Base-by-base conservation (phyloP, 2,888 invertebrate genomes). In the Microctonus brassicae region DNA sequence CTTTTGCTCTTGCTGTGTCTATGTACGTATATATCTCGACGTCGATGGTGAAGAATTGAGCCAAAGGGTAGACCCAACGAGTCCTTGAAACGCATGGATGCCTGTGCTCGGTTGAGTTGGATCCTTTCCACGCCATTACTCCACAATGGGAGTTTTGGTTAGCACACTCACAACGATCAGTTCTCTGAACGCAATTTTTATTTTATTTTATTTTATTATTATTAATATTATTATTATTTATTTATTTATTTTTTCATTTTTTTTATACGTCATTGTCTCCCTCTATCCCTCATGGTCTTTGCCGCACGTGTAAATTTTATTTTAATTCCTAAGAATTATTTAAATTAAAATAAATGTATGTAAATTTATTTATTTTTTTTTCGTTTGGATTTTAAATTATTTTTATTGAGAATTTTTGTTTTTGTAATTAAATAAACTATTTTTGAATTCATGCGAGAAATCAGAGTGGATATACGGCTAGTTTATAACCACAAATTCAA, bases 241-340 rank as follows among this genome's bases (percentile, higher is more conserved):
- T n/a, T n/a, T n/a, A n/a, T n/a, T 73, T 34, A 11, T 26, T 29
- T 61, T 52, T 67, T 61, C 61, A 22, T 55, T 62, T 74, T 74
- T 64, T 77, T 77, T 74, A 77, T 79, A 77, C 75, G 71, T 73
- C 77, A 76, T 77, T 81, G 78, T n/a, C n/a, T n/a, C n/a, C n/a
- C n/a, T n/a, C n/a, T n/a, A n/a, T n/a, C n/a, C 77, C 79, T 76
- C 77, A 75, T 73, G 78, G 75, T 78, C 75, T 55, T 58, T 64
- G 60, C 42, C 61, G 61, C 42, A 63, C 66, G 61, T 61, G 70
- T 74, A 69, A 69, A 67, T 71, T 70, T 60, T 64, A 76, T 75
- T 70, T 66, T 66, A 69, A 73, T 73, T 73, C 70, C 58, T 63
- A 52, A 9, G 20, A 22, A 57, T 62, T 33, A 34, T 63, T 55